Base-by-base conservation (phyloP, 2,888 invertebrate genomes). In the Pherbina coryleti region DNA sequence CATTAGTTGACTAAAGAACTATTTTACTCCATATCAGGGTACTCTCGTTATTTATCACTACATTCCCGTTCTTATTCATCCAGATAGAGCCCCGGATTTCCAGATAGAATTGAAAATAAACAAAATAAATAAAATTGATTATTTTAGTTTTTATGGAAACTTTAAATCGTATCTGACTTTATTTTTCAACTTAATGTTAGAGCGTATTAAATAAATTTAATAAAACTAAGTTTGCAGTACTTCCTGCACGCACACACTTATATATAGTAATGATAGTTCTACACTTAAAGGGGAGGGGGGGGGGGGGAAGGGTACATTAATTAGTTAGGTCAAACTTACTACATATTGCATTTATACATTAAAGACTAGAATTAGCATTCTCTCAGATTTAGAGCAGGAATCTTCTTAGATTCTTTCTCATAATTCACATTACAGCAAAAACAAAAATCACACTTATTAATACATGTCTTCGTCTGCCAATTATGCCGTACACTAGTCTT, bases 311-410 rank as follows among this genome's bases (percentile, higher is more conserved):
- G 25, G 17, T n/a, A 28, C n/a, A 11, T 17, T 14, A 64, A 5
- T 71, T 17, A 17, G 34, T 9, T 31, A 22, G n/a, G 19, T n/a
- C 25, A n/a, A 70, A 71, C 8, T 71, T 53, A 34, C 53, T 28
- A 44, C 28, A 49, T 73, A 60, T 25, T 62, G 37, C 37, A 81
- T 84, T 84, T 85, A 83, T 85, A 85, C 85, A 85, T 83, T 85
- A 84, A 84, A 81, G 86, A 85, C 86, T 85, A 86, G 86, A 85
- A 81, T 60, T 44, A 60, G 28, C 9, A 60, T 60, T 25, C 62
- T 25, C 5, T 62, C 55, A n/a, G 8, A 5, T 22, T 22, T 19
- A 55, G 19, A 22, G 55, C 5, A n/a, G 19, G 19, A 55, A 55
- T 19, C 14, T 49, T 25, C 3, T 44, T 14, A 3, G 44, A 11